Percentiles rank a stretch among this genome's conserved stretches.
phyloP scores from a whole-genome alignment of 2,888 invertebrate genomes.

The Agonum fuliginosum region DNA sequence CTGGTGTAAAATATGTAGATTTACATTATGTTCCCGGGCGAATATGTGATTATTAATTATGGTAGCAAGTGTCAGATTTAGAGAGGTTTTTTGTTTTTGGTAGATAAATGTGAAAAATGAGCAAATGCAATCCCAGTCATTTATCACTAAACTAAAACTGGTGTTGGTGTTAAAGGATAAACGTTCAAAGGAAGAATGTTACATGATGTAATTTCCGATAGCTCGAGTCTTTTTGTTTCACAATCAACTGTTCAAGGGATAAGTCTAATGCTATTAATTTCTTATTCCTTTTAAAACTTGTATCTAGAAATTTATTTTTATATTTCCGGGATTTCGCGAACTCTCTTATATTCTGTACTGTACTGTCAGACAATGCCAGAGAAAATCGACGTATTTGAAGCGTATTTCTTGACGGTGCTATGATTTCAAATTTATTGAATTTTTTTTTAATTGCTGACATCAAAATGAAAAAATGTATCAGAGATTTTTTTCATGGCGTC shows the following conservation, averaged over 20 bases:
- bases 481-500: too few species aligned
- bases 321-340: not conserved
- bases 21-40: constrained; percentile 1
- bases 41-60: constrained; percentile 17
- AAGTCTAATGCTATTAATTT: not conserved
- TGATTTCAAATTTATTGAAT: too few species aligned
- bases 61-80: not conserved
- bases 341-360: too few species aligned
- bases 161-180: too few species aligned
- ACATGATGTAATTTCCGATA: constrained; percentile 31
- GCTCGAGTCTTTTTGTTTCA: not conserved
- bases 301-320: not conserved
- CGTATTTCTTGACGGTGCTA: too few species aligned
- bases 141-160: constrained; percentile 15
- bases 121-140: constrained; percentile 17
- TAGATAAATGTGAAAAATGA: constrained; percentile 31
- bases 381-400: too few species aligned
- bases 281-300: not conserved
- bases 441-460: too few species aligned
- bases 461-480: too few species aligned
- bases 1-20: not conserved
- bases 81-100: constrained; percentile 21
- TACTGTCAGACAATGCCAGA: too few species aligned
- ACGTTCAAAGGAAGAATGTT: constrained; percentile 8
- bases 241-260: not conserved